These are phyloP conservation scores for Zaprionus gabonicus DNA, from an alignment of 1,140 invertebrate species.

Conservation along the genomic window DNA sequence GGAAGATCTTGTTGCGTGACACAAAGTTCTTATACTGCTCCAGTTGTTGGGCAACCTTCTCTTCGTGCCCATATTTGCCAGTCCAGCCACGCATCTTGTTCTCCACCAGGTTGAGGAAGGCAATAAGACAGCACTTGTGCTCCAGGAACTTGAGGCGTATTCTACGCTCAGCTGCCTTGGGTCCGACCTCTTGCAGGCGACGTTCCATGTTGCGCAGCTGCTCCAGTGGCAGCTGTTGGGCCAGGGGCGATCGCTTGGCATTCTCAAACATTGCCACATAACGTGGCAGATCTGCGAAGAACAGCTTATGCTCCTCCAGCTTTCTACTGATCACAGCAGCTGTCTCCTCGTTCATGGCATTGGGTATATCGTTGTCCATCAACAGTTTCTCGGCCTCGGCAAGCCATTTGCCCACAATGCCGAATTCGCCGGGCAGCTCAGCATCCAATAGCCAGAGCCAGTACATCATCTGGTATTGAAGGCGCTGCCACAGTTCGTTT, in stretches of 20 bases:
- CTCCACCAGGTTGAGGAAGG: slow-evolving; percentile 95
- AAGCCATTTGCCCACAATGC: slow-evolving; percentile 94
- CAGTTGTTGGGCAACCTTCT: slow-evolving; percentile 92
- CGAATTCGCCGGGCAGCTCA: slow-evolving; percentile 92
- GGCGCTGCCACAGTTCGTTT: slow-evolving; percentile 90
- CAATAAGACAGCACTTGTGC: slow-evolving; percentile 96
- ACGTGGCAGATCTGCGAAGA: slow-evolving; percentile 93
- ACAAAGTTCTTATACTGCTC: slow-evolving; percentile 97
- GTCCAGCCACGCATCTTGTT: slow-evolving; percentile 95
- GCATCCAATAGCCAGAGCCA: slow-evolving; percentile 95
- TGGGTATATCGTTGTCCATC: slow-evolving; percentile 92
- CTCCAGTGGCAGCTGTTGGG: slow-evolving; percentile 88
- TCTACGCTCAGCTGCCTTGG: slow-evolving; percentile 90
- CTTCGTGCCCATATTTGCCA: slow-evolving; percentile 93
- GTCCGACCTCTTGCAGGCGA: slow-evolving; percentile 90
- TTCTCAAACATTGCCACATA: slow-evolving; percentile 91
- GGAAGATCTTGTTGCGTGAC: slow-evolving; percentile 95
- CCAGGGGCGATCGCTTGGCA: slow-evolving; percentile 87
- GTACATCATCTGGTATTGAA: slow-evolving; percentile 90
- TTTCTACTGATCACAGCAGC: slow-evolving; percentile 94
- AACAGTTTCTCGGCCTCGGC: slow-evolving; percentile 93
- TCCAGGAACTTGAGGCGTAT: slow-evolving; percentile 94
- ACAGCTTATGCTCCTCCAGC: slow-evolving; percentile 94
- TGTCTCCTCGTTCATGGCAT: slow-evolving; percentile 93
- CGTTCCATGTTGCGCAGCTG: slow-evolving; percentile 92